Conservation (phyloP, 2,113 vertebrate species). For the Phylloscopus trochiloides region DNA sequence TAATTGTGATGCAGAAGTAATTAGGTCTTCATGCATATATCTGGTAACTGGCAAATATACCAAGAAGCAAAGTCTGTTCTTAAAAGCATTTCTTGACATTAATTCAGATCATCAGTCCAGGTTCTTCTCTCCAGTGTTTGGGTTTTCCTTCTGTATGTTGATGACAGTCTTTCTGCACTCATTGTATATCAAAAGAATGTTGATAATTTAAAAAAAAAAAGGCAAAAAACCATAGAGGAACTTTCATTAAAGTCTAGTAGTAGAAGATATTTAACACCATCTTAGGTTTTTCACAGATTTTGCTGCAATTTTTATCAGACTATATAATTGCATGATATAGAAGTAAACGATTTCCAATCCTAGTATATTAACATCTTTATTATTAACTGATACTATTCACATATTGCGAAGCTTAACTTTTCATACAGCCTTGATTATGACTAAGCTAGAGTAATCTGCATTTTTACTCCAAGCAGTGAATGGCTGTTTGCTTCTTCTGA, state of each 20-base stretch:
- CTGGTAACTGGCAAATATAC: background rate
- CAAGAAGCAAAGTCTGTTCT: background rate
- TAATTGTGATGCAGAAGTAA: background rate
- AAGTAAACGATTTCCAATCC: background rate
- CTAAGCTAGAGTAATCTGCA: background rate
- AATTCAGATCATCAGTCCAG: background rate
- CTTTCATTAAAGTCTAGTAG: background rate
- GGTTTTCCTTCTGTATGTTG: background rate
- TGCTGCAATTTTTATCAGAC: background rate
- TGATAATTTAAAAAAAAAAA: background rate
- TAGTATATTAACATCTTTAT: background rate
- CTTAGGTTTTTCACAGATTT: background rate
- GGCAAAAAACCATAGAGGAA: background rate
- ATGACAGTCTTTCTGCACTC: background rate
- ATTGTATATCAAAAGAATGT: background rate
- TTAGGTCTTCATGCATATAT: background rate
- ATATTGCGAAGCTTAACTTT: background rate
- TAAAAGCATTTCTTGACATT: background rate
- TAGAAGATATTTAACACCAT: background rate
- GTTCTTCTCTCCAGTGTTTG: background rate
- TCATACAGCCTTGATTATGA: background rate
- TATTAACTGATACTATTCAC: background rate
- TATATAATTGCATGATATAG: background rate
- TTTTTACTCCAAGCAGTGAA: background rate
- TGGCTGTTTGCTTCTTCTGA: background rate